A percentile compares a stretch with the other conserved stretches of the same genome.
Conservation (phyloP, 2,113 vertebrate species). For the Rafetus swinhoei region DNA sequence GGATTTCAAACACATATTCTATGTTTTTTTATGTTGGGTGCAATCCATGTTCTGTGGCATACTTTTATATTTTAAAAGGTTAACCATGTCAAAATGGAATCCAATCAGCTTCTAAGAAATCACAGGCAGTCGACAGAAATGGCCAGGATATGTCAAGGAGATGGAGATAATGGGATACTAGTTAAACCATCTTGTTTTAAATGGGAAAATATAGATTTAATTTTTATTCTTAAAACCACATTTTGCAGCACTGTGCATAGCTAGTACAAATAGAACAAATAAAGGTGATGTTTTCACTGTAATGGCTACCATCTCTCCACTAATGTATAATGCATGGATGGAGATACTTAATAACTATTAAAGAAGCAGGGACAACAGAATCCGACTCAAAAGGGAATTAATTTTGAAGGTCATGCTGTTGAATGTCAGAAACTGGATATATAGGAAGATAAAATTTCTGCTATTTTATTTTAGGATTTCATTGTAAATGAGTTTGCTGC, state of each 20-base stretch:
- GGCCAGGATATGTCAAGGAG: neutral
- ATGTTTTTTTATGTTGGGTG: neutral
- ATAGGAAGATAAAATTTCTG: neutral
- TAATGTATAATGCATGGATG: slow-evolving; percentile 28
- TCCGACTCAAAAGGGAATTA: slow-evolving; percentile 50
- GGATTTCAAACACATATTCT: neutral
- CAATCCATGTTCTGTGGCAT: neutral
- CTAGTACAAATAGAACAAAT: slow-evolving; percentile 4
- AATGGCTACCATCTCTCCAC: neutral
- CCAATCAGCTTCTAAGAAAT: neutral
- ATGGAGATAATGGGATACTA: neutral
- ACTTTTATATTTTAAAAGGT: neutral
- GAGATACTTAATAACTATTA: slow-evolving; percentile 43
- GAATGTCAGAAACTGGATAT: slow-evolving; percentile 52
- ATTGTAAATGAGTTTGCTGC: slow-evolving; percentile 30
- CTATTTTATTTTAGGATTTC: neutral
- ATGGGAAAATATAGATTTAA: neutral
- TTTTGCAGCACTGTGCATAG: neutral
- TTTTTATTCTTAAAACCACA: slow-evolving; percentile 27
- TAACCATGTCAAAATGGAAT: neutral
- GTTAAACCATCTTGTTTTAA: slow-evolving; percentile 15
- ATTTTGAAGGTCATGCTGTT: slow-evolving; percentile 54
- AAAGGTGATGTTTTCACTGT: neutral
- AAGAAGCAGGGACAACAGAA: slow-evolving; percentile 39
- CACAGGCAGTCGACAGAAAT: neutral